Base-by-base conservation (phyloP, 1,140 invertebrate species). In the Melanaphis sacchari region DNA sequence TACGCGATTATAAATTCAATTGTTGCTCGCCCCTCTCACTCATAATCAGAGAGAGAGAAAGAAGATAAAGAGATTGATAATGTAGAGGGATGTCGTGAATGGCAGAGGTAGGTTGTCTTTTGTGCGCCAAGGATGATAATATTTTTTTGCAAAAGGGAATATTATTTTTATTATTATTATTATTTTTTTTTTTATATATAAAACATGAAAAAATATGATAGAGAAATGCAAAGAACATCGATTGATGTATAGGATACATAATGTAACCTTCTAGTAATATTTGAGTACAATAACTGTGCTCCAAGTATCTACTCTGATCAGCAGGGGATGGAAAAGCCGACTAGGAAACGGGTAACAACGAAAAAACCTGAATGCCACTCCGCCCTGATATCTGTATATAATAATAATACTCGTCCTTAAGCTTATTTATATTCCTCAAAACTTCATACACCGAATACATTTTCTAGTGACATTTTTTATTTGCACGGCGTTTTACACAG, bases 271-370 rank as follows among this genome's bases (percentile, higher is more conserved):
- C 85, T 89, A 52, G 43, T 52, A 89, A 89, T 52, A 52, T 52
- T 89, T 52, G 87, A 89, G 46, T 52, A 89, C 87, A 89, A 89
- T 89, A 49, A 89, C 84, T 87, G 41, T 2, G 38, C n/a, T 89
- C 41, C n/a, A n/a, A 52, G 87, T 89, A 52, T 52, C 87, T 46
- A 49, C 85, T 49, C 40, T 36, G 85, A 88, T 88, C 84, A 46
- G 46, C 85, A 46, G 7, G 18, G 38, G 87, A 89, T 49, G 46
- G 46, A 89, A 89, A 89, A 54, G 46, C 36, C 88, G 24, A 54
- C 88, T 22, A 22, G 49, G 49, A 54, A 26, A 38, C n/a, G 22
- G 43, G n/a, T 36, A 49, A 49, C n/a, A 36, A 88, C 43, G 43
- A 38, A n/a, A 46, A 89, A 89, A 38, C 8, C 8, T 38, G 46